Conservation (phyloP, 2,888 invertebrate species). For the Beris chalybata region DNA sequence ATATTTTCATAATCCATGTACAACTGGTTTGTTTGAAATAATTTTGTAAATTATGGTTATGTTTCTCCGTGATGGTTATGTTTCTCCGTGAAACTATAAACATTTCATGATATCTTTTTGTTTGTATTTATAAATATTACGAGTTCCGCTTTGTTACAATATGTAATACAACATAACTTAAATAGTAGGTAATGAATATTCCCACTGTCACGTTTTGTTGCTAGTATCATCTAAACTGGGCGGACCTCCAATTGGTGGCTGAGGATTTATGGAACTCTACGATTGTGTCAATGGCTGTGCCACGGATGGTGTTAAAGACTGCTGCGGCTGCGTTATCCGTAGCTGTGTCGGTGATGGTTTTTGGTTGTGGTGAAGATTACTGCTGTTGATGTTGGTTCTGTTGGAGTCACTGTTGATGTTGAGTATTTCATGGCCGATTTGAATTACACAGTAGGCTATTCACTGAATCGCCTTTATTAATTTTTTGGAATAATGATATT, state of each 20-base stretch:
- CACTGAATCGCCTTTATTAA: no score
- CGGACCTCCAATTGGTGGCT: slow-evolving; percentile 51
- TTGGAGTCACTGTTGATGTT: no score
- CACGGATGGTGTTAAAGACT: slow-evolving; percentile 49
- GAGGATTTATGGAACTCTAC: slow-evolving; percentile 41
- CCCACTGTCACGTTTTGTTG: slow-evolving; percentile 58
- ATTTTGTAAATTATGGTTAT: not conserved
- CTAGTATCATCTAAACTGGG: slow-evolving; percentile 55
- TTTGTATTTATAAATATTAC: slow-evolving; percentile 1
- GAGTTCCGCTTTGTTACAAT: slow-evolving; percentile 9
- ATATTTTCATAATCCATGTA: slow-evolving; percentile 3
- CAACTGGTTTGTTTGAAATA: not conserved
- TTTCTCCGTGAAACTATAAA: not conserved
- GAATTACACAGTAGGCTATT: no score
- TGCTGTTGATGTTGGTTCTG: slow-evolving; percentile 46
- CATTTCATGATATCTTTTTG: slow-evolving; percentile 2
- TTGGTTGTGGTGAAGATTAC: slow-evolving; percentile 38
- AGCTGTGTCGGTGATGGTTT: slow-evolving; percentile 36
- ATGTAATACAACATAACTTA: slow-evolving; percentile 43
- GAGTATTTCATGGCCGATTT: no score
- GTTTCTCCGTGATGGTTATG: not conserved
- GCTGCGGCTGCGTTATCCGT: slow-evolving; percentile 42
- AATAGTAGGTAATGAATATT: slow-evolving; percentile 57
- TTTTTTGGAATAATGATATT: no score
- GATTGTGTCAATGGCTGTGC: slow-evolving; percentile 52